Conservation (phyloP, 1,140 invertebrate species). For the Probaryconus sp. region DNA sequence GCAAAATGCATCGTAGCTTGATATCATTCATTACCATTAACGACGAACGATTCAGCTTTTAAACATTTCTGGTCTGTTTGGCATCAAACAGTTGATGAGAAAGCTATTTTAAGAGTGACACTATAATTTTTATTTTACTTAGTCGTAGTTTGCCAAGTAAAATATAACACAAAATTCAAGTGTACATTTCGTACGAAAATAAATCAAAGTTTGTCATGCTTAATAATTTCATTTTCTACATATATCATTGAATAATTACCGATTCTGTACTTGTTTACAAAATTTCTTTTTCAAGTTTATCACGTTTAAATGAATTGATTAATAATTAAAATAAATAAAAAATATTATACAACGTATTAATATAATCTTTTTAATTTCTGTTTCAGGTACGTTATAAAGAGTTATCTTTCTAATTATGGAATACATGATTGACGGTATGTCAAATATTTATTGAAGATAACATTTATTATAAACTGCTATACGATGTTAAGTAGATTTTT, state of each 20-base stretch:
- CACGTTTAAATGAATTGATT: too few species aligned
- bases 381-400: slow-evolving; percentile 42
- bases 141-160: slow-evolving; percentile 53
- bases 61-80: slow-evolving; percentile 59
- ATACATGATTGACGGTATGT: slow-evolving; percentile 16
- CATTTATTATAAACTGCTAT: slow-evolving; percentile 5
- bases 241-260: slow-evolving; percentile 43
- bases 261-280: slow-evolving; percentile 31
- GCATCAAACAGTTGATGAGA: slow-evolving; percentile 55
- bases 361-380: too few species aligned
- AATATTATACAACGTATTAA: too few species aligned
- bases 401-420: slow-evolving; percentile 4
- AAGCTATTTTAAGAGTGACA: slow-evolving; percentile 59
- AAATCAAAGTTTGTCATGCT: slow-evolving; percentile 56
- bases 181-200: slow-evolving; percentile 54
- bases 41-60: slow-evolving; percentile 46
- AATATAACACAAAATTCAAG: slow-evolving; percentile 58
- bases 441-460: slow-evolving; percentile 1
- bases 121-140: slow-evolving; percentile 53
- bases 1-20: slow-evolving; percentile 22
- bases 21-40: slow-evolving; percentile 57
- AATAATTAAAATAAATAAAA: too few species aligned
- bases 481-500: too few species aligned
- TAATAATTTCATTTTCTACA: slow-evolving; percentile 44
- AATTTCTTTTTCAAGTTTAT: slow-evolving; percentile 27